phyloP scores from a whole-genome alignment of 2,113 vertebrate genomes.

The Euleptes europaea region DNA sequence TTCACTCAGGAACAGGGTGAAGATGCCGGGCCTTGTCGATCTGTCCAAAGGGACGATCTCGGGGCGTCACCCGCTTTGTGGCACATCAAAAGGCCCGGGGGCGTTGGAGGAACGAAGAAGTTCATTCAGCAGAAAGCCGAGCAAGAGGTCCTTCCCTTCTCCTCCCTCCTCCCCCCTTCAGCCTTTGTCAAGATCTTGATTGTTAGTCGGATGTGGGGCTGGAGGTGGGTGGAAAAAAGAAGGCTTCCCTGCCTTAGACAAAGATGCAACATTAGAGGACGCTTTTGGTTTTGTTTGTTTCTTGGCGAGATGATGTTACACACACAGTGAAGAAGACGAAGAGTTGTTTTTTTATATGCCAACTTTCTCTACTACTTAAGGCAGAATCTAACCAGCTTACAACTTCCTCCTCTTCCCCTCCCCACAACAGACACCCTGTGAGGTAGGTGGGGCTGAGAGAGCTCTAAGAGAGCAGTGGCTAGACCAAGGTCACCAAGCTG shows the following conservation, averaged over 20 bases:
- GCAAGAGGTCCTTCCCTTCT: slow-evolving; percentile 43
- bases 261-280: not conserved
- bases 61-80: slow-evolving; percentile 77
- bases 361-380: too few species aligned
- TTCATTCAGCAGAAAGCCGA: slow-evolving; percentile 73
- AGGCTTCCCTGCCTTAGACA: not conserved
- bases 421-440: too few species aligned
- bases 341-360: too few species aligned
- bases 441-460: too few species aligned
- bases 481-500: too few species aligned
- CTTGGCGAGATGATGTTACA: too few species aligned
- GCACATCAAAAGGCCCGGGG: slow-evolving; percentile 75
- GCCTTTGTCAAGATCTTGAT: slow-evolving; percentile 58
- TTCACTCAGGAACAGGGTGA: slow-evolving; percentile 73
- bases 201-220: slow-evolving; percentile 63
- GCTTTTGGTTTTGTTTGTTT: too few species aligned
- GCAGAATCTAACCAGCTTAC: too few species aligned
- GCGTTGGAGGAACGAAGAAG: slow-evolving; percentile 67
- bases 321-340: too few species aligned
- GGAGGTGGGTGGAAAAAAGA: slow-evolving; percentile 21
- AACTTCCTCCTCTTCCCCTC: too few species aligned
- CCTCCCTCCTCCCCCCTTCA: slow-evolving; percentile 46
- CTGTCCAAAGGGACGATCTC: slow-evolving; percentile 83
- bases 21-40: slow-evolving; percentile 79
- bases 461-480: too few species aligned